Evolutionary conservation across 2,888 invertebrate species (phyloP).

Genomic region (Protodeltote pygarga): DNA sequence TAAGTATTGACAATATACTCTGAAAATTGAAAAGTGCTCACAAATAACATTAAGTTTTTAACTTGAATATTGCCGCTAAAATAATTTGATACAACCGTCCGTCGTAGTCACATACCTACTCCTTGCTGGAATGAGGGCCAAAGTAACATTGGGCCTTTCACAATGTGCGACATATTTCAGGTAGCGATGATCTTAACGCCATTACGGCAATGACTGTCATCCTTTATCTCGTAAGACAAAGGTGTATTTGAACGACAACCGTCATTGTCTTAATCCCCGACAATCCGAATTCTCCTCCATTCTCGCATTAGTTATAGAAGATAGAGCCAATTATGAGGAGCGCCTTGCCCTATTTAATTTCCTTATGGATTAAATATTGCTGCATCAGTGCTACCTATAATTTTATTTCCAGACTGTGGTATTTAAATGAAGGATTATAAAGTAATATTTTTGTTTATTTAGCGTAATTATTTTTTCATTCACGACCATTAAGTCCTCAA

Average conservation of each 20-base stretch:
- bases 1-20: conserved; percentile 38
- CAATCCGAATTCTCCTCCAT: conserved; percentile 29
- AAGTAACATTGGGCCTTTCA: conserved; percentile 19
- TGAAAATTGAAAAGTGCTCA: conserved; percentile 29
- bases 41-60: conserved; percentile 37
- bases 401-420: too few relatives aligned
- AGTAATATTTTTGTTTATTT: too few relatives aligned
- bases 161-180: conserved; percentile 31
- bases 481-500: too few relatives aligned
- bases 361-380: neutral
- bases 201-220: conserved; percentile 42
- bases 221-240: conserved; percentile 47
- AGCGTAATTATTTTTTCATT: too few relatives aligned
- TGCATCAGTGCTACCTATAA: too few relatives aligned
- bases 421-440: too few relatives aligned
- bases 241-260: conserved; percentile 40
- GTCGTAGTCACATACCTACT: too few relatives aligned
- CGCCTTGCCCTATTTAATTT: conserved; percentile 9
- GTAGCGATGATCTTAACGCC: conserved; percentile 26
- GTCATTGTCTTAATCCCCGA: conserved; percentile 38
- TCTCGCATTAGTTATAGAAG: conserved; percentile 29
- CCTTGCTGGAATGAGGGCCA: conserved; percentile 26
- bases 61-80: conserved; percentile 22
- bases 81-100: too few relatives aligned
- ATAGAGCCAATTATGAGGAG: conserved; percentile 17